phyloP scores from a whole-genome alignment of 2,888 invertebrate species.

The Linnaemya vulpina region DNA sequence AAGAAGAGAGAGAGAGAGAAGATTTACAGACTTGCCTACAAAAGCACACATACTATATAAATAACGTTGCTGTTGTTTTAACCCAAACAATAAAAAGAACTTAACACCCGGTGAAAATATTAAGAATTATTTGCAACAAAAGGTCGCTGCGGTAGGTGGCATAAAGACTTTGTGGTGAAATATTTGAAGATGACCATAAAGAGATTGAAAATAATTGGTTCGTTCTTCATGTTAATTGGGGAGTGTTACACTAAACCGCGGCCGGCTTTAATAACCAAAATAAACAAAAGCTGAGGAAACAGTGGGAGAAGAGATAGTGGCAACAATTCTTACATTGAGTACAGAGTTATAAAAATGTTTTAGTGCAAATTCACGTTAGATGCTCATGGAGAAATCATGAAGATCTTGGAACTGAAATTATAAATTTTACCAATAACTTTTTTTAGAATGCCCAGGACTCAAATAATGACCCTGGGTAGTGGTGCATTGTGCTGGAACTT shows the following conservation, averaged over 20 bases:
- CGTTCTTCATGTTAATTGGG: slow-evolving; percentile 26
- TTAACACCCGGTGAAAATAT: slow-evolving; percentile 36
- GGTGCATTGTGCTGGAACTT: too few species aligned
- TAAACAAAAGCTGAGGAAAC: background rate
- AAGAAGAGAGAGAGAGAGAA: slow-evolving; percentile 24
- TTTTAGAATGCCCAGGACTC: too few species aligned
- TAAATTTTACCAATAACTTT: too few species aligned
- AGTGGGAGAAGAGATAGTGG: background rate
- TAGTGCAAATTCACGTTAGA: too few species aligned
- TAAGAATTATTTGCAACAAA: background rate
- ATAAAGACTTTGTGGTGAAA: slow-evolving; percentile 15
- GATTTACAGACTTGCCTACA: background rate
- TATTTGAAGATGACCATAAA: slow-evolving; percentile 35
- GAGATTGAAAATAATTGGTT: slow-evolving; percentile 32
- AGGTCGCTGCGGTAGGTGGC: slow-evolving; percentile 13
- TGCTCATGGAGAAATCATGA: too few species aligned
- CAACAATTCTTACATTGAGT: background rate
- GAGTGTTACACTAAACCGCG: background rate
- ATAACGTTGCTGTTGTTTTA: slow-evolving; percentile 18
- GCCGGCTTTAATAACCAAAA: slow-evolving; percentile 26
- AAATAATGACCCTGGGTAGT: background rate
- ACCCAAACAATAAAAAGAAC: slow-evolving; percentile 6
- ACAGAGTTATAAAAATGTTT: background rate
- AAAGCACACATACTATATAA: background rate
- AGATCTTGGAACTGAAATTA: too few species aligned